Percentiles rank a stretch among this genome's conserved stretches.
Evolutionary conservation across 1,140 invertebrate genomes (phyloP).

Genomic region (Drosophila lini): DNA sequence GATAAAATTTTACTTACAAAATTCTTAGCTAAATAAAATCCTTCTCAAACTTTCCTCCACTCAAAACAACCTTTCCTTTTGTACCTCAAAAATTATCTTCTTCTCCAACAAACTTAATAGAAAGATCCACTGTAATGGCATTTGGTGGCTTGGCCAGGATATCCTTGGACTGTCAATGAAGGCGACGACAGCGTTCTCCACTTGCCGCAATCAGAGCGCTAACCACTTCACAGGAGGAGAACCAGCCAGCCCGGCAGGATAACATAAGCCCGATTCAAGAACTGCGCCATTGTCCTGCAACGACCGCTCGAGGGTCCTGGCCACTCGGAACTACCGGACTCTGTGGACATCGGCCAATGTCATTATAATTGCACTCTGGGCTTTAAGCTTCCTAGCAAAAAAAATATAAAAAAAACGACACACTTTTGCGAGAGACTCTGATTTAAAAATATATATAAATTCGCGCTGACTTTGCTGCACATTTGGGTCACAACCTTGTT

Average conservation of each 20-base stretch:
- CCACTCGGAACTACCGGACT: conserved; percentile 13
- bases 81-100: background rate
- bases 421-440: conserved; percentile 39
- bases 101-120: background rate
- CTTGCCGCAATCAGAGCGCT: conserved; percentile 53
- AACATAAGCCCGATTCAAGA: conserved; percentile 42
- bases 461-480: conserved; percentile 33
- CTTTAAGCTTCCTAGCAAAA: conserved; percentile 26
- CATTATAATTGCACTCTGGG: conserved; percentile 39
- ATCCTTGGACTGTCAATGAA: conserved; percentile 65
- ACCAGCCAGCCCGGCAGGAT: conserved; percentile 18
- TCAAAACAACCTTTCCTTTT: background rate
- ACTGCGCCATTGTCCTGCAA: conserved; percentile 42
- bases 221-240: conserved; percentile 48
- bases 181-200: conserved; percentile 54
- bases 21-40: background rate
- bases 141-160: conserved; percentile 20
- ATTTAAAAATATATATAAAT: conserved; percentile 22
- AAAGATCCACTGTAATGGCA: conserved; percentile 27
- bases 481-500: conserved; percentile 55
- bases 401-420: conserved; percentile 16
- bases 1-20: too few relatives aligned
- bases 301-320: conserved; percentile 23
- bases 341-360: conserved; percentile 32
- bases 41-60: background rate